Evolutionary conservation across 2,113 vertebrate species (phyloP).

Genomic region (Scomber japonicus): DNA sequence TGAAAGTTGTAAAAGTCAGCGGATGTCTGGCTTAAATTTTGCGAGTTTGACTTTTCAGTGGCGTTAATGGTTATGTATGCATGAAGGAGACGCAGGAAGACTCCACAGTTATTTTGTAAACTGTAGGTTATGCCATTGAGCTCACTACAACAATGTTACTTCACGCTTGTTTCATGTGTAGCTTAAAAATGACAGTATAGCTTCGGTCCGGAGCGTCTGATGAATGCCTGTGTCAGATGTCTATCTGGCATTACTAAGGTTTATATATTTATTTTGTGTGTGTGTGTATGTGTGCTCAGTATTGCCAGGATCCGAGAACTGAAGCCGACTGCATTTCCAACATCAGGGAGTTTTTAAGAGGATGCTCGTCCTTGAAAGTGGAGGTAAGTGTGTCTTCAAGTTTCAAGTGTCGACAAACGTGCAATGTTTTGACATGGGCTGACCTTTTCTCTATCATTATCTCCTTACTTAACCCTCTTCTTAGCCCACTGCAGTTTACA

Average conservation of each 20-base stretch:
- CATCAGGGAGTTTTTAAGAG: slow-evolving; percentile 93
- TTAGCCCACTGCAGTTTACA: slow-evolving; percentile 6
- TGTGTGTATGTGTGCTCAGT: slow-evolving; percentile 83
- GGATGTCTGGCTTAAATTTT: slow-evolving; percentile 54
- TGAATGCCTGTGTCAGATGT: slow-evolving; percentile 28
- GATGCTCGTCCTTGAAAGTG: slow-evolving; percentile 90
- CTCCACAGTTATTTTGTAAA: slow-evolving; percentile 61
- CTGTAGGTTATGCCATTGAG: slow-evolving; percentile 15
- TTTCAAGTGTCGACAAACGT: background rate
- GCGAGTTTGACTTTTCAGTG: slow-evolving; percentile 30
- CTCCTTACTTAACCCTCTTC: slow-evolving; percentile 1
- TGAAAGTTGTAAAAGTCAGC: slow-evolving; percentile 56
- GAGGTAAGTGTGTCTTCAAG: slow-evolving; percentile 88
- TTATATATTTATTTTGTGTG: slow-evolving; percentile 58
- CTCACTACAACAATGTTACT: background rate
- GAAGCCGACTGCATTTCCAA: slow-evolving; percentile 92
- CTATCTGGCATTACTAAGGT: slow-evolving; percentile 34
- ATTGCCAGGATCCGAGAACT: slow-evolving; percentile 90
- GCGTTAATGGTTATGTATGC: slow-evolving; percentile 56
- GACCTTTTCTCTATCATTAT: slow-evolving; percentile 15
- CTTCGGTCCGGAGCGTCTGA: background rate
- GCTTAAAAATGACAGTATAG: background rate
- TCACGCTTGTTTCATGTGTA: background rate
- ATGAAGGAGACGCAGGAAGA: slow-evolving; percentile 64
- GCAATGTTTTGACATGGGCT: slow-evolving; percentile 10